Percentiles rank a stretch among this genome's conserved stretches.
Conservation (phyloP, 2,797 vertebrate genomes). For the Acipenser transmontanus region DNA sequence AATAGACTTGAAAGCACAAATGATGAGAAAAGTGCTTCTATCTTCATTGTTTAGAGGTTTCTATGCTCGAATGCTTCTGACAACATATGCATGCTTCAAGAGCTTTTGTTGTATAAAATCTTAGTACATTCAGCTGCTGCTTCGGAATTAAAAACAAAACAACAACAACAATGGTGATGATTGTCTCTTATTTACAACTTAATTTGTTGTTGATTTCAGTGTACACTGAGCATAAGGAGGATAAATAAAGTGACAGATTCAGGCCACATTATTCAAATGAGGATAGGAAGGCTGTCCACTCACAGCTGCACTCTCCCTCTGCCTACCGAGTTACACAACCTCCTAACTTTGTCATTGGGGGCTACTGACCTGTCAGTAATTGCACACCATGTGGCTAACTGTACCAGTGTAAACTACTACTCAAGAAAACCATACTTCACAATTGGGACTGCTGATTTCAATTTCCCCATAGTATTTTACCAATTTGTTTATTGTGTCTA, state of each 20-base stretch:
- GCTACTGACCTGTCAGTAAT: too few relatives aligned
- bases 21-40: neutral
- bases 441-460: too few relatives aligned
- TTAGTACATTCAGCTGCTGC: conserved; percentile 62
- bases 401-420: too few relatives aligned
- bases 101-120: conserved; percentile 39
- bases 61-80: neutral
- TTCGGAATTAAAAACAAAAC: conserved; percentile 45
- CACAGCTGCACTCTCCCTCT: conserved; percentile 81
- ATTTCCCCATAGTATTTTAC: too few relatives aligned
- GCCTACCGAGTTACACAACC: conserved; percentile 61
- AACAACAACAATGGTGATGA: conserved; percentile 79
- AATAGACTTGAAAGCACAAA: neutral
- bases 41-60: neutral
- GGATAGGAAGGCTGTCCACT: conserved; percentile 81
- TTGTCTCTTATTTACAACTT: conserved; percentile 83
- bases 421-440: too few relatives aligned
- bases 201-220: conserved; percentile 78
- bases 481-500: too few relatives aligned
- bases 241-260: conserved; percentile 92
- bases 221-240: conserved; percentile 85
- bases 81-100: neutral
- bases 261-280: conserved; percentile 98
- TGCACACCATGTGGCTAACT: too few relatives aligned
- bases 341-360: conserved; percentile 42